Evolutionary conservation across 2,797 vertebrate species (phyloP), one percentile per base, ranked within the genome.

Genomic region (Tokudaia tokunoshimensis): DNA sequence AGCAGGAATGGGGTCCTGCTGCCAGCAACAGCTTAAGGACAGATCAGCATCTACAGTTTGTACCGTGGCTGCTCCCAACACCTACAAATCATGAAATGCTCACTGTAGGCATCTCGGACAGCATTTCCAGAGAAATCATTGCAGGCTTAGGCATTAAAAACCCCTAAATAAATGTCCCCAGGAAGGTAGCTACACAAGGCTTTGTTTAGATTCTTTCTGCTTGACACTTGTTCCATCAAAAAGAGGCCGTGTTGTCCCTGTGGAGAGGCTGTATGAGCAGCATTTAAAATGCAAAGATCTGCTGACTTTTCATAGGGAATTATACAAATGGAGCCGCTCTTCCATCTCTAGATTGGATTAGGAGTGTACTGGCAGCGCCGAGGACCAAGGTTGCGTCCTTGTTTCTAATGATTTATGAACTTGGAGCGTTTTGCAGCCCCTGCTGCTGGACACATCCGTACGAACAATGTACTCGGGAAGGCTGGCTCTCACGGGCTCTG

Each of bases 371-470:
- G 95, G 95, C 82, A 95, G 88, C 87, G 91, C 95, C 93, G 93
- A 50, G 98, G 97, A 96, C 80, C 98, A 98, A 98, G 98, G 98
- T 97, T 97, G 97, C 34, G 97, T 97, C 98, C 98, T 98, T 98
- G 98, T 96, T 98, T 83, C 61, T 63, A 89, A 24, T 96, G 97
- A 98, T 97, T 98, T 97, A 98, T 55, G 12, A 93, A 96, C 98
- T 81, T 91, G 0, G 85, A 94, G 94, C 55, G 0, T 74, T 90
- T 94, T 80, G 0, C 1, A 91, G 89, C 94, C 94, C 90, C 70
- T 2, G 4, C 44, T 44, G 37, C 92, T 74, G 74, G 93, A 89
- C 91, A 47, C 29, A 0, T 2, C 26, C 20, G 0, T 0, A 0
- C 83, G 19, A 34, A 19, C 41, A 0, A 67, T 3, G 50, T 61